phyloP scores from a whole-genome alignment of 2,797 vertebrate genomes.

The Spondyliosoma cantharus region DNA sequence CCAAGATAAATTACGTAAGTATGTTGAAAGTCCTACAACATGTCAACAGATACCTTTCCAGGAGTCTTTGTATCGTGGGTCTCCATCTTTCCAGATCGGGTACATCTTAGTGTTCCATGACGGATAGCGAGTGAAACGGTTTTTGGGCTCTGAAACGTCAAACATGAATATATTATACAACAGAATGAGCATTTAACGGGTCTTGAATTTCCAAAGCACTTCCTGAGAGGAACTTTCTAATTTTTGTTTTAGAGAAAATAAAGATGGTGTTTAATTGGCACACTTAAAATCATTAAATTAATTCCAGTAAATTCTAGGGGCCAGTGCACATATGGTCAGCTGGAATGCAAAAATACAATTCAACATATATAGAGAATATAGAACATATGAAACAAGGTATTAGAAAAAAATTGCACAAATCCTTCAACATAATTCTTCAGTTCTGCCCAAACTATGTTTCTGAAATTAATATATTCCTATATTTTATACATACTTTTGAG shows the following conservation, averaged over 20 bases:
- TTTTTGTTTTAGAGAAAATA: background rate
- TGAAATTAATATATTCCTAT: background rate
- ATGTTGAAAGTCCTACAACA: background rate
- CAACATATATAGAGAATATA: too few relatives aligned
- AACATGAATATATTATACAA: background rate
- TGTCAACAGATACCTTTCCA: slow-evolving; percentile 87
- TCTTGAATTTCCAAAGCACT: background rate
- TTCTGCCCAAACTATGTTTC: background rate
- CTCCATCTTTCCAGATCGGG: slow-evolving; percentile 87
- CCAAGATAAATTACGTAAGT: background rate
- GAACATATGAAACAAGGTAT: too few relatives aligned
- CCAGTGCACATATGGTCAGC: background rate
- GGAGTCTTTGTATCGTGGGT: slow-evolving; percentile 79
- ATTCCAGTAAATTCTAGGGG: background rate
- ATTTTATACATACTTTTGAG: background rate
- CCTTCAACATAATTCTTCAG: too few relatives aligned
- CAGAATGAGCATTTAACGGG: background rate
- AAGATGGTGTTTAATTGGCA: background rate
- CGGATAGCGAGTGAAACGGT: slow-evolving; percentile 80
- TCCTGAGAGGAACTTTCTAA: background rate
- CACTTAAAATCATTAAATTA: background rate
- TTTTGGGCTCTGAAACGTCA: slow-evolving; percentile 78
- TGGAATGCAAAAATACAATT: background rate
- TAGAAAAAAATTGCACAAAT: too few relatives aligned
- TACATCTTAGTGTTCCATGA: slow-evolving; percentile 89